phyloP scores from a whole-genome alignment of 2,113 vertebrate genomes.

The Ariopsis seemanni region DNA sequence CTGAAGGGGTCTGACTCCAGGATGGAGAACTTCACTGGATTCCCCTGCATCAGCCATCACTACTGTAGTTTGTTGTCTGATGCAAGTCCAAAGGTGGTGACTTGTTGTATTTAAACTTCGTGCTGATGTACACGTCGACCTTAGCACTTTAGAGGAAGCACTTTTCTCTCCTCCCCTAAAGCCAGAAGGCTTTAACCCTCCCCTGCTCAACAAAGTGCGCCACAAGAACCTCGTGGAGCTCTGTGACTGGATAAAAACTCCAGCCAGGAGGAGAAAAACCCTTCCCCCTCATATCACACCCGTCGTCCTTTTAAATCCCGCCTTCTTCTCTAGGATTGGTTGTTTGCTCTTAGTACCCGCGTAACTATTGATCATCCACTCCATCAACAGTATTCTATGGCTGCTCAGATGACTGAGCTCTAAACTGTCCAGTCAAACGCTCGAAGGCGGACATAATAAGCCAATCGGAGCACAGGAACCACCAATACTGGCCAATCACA shows the following conservation, averaged over 20 bases:
- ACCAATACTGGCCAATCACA: not conserved
- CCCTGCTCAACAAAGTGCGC: not conserved
- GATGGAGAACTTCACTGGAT: not conserved
- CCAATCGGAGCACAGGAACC: not conserved
- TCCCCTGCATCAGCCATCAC: not conserved
- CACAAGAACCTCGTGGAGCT: conserved; percentile 2
- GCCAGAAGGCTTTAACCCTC: conserved; percentile 49
- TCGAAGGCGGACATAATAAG: not conserved
- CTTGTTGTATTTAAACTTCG: not conserved
- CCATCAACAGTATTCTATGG: not conserved
- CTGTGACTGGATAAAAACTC: conserved; percentile 55
- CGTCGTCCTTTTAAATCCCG: not conserved
- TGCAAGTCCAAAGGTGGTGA: conserved; percentile 27
- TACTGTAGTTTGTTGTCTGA: not conserved
- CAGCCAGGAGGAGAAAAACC: not conserved
- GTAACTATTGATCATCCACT: not conserved
- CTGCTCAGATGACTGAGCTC: not conserved
- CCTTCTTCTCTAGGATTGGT: not conserved
- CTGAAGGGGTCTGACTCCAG: not conserved
- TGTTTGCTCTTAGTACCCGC: not conserved
- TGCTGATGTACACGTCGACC: conserved; percentile 77
- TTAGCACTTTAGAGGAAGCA: not conserved
- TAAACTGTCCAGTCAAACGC: not conserved
- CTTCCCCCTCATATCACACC: not conserved
- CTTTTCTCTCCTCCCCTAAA: conserved; percentile 25